Evolutionary conservation across 2,113 vertebrate genomes (phyloP).

Genomic region (Leptobrachium ailaonicum): DNA sequence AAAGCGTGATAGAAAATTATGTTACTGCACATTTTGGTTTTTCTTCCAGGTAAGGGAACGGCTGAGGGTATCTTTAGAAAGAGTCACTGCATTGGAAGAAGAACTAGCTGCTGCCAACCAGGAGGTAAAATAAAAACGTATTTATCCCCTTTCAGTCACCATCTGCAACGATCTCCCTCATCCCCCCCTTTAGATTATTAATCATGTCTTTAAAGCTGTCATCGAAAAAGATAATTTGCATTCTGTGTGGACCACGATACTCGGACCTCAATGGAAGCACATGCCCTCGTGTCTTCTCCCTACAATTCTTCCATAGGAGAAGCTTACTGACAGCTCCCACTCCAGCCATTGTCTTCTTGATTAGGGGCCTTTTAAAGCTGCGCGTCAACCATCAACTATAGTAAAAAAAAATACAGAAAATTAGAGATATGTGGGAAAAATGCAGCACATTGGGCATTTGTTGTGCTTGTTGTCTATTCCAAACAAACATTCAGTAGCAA

Average conservation of each 20-base stretch:
- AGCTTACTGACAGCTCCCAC: constrained; percentile 10
- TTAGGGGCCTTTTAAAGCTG: neutral
- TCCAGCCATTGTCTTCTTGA: neutral
- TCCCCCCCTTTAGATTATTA: constrained; percentile 54
- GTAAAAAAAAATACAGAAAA: too few relatives aligned
- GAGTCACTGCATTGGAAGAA: constrained; percentile 94
- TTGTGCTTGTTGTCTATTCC: too few relatives aligned
- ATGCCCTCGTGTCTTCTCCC: constrained; percentile 38
- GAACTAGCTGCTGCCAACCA: constrained; percentile 93
- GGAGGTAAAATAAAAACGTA: constrained; percentile 77
- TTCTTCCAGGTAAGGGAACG: constrained; percentile 87
- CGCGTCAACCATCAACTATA: neutral
- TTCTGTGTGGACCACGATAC: constrained; percentile 28
- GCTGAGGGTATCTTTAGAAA: constrained; percentile 94
- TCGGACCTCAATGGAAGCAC: constrained; percentile 39
- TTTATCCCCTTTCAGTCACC: constrained; percentile 63
- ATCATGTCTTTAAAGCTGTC: constrained; percentile 56
- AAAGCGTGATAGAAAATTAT: constrained; percentile 57
- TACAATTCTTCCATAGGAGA: constrained; percentile 29
- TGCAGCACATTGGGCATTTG: too few relatives aligned
- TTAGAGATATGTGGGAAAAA: too few relatives aligned
- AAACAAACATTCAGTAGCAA: too few relatives aligned
- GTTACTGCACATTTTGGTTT: constrained; percentile 72
- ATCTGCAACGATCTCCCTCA: constrained; percentile 56
- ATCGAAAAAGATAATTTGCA: constrained; percentile 47